Conservation (phyloP, 2,888 invertebrate species). For the Sylvicola fuscatus region DNA sequence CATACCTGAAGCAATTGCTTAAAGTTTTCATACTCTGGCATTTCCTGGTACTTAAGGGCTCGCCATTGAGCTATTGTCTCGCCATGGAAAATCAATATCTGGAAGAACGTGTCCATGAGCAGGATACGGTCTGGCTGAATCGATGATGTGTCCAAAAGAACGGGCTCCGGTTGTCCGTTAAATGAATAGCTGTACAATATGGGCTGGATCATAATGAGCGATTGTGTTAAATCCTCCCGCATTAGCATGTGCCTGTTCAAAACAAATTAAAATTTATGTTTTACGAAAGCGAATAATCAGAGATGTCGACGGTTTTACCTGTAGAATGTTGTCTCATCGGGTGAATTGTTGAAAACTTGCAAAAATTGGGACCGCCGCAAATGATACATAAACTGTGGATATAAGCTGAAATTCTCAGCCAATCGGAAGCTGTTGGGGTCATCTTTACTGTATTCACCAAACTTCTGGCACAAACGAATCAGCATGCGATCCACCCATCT, state of each 20-base stretch:
- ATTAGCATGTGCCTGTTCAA: constrained; percentile 73
- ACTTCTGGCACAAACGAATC: constrained; percentile 96
- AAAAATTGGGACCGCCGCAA: constrained; percentile 93
- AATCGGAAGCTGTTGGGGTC: constrained; percentile 92
- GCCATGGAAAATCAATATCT: constrained; percentile 97
- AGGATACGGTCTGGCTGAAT: constrained; percentile 95
- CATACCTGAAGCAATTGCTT: constrained; percentile 53
- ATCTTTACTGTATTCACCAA: constrained; percentile 96
- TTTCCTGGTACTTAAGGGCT: constrained; percentile 84
- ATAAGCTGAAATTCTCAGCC: constrained; percentile 91
- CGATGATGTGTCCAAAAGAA: constrained; percentile 88
- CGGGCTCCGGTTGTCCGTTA: constrained; percentile 93
- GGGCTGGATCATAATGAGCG: constrained; percentile 98
- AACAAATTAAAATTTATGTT: constrained; percentile 1
- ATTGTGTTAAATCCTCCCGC: constrained; percentile 93
- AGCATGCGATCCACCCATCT: constrained; percentile 98
- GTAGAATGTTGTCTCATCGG: constrained; percentile 98
- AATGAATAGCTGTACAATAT: constrained; percentile 97
- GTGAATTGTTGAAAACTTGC: constrained; percentile 99
- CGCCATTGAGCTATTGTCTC: constrained; percentile 98
- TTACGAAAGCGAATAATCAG: constrained; percentile 3
- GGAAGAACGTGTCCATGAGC: constrained; percentile 99
- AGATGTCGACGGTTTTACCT: constrained; percentile 31
- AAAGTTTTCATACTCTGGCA: constrained; percentile 95
- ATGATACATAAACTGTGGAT: constrained; percentile 99